These are phyloP conservation scores for Drosophila lutescens DNA, from an alignment of 2,888 invertebrate genomes.

Conservation along the genomic window DNA sequence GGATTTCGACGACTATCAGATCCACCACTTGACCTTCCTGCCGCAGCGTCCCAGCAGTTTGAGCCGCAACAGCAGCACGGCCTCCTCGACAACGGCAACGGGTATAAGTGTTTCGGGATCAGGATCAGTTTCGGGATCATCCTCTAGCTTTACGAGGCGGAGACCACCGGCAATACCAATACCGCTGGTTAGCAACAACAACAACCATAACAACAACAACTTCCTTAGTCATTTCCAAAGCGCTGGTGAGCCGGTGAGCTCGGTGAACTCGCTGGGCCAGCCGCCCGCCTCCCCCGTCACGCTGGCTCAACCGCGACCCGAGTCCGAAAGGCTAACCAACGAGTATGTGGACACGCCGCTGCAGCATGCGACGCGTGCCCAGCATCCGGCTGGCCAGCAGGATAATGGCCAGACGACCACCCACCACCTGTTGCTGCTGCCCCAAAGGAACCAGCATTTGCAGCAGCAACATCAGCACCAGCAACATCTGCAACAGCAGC, in stretches of 20 bases:
- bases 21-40: conserved; percentile 81
- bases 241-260: conserved; percentile 73
- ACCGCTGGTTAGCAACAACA: conserved; percentile 1
- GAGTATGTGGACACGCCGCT: conserved; percentile 96
- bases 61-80: conserved; percentile 82
- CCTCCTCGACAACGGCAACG: conserved; percentile 78
- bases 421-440: conserved; percentile 85
- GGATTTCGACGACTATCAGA: conserved; percentile 80
- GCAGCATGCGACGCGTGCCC: conserved; percentile 85
- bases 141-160: conserved; percentile 81
- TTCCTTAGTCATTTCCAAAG: conserved; percentile 84
- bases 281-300: conserved; percentile 84
- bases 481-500: conserved; percentile 69
- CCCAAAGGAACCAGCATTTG: conserved; percentile 86
- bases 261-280: conserved; percentile 63
- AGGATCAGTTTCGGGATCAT: conserved; percentile 58
- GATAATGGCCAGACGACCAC: conserved; percentile 85
- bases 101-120: conserved; percentile 29
- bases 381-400: conserved; percentile 84
- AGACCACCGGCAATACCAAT: conserved; percentile 38
- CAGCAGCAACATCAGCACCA: conserved; percentile 80
- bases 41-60: conserved; percentile 79
- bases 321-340: conserved; percentile 93
- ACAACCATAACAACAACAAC: conserved; percentile 63
- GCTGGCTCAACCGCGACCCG: conserved; percentile 91